Base-by-base conservation (phyloP, 2,888 invertebrate genomes). In the Aleiodes testaceus region DNA sequence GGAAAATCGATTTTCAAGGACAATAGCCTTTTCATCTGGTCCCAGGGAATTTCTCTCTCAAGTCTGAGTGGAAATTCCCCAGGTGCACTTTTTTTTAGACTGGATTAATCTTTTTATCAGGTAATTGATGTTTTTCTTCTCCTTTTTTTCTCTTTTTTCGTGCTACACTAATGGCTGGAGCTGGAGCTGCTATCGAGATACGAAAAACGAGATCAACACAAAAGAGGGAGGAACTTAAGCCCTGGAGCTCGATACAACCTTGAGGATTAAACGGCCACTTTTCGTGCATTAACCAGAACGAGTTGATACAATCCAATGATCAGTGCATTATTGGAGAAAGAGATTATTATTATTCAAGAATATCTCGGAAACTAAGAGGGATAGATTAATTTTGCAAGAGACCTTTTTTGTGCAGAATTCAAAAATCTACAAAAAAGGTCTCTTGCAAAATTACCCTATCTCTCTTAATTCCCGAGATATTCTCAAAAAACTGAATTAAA, bases 221-320 rank as follows among this genome's bases (percentile, higher is more conserved):
- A 26, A 55, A 30, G 11, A 30, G 11, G 30, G 30, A 26, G 11
- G 30, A 55, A 50, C 18, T 30, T 26, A 12, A 30, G 55, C 55
- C 55, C 55, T 30, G 30, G 14, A 55, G 55, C 30, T 30, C 55
- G 16, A 16, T 59, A 9, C 7, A 20, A 36, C 59, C 59, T 59
- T 59, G 59, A 59, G 18, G 36, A 18, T 59, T 36, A 36, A 36
- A 26, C 30, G 55, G 7, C 14, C 59, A 59, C 20, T 18, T 59
- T 36, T 42, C 59, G 59, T 14, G 3, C 59, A 12, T 59, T 59
- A 16, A 59, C 59, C 59, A 14, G 36, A 59, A 42, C 59, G 30
- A 30, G 55, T 55, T 55, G 14, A 36, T 36, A 36, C 9, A n/a
- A 55, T 55, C 55, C 30, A 55, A 55, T 30, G 11, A 14, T 18